A percentile compares a stretch with the other conserved stretches of the same genome.
phyloP scores from a whole-genome alignment of 2,888 invertebrate genomes.

The Congeria kusceri region DNA sequence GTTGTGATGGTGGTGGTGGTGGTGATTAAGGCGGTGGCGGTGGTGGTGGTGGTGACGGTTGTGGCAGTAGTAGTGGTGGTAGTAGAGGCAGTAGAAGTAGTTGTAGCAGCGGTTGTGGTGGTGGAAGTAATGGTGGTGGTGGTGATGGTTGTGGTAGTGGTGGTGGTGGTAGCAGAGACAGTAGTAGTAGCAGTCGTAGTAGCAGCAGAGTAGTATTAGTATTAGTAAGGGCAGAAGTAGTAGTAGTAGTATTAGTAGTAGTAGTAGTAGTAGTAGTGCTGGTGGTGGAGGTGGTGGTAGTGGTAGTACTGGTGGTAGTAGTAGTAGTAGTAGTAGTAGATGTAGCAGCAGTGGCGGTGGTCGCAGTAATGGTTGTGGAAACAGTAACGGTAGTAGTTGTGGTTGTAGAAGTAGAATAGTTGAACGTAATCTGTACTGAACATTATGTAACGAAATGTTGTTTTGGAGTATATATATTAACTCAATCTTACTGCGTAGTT shows the following conservation, averaged over 20 bases:
- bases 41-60: neutral
- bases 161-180: neutral
- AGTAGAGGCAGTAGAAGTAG: neutral
- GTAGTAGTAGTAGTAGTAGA: conserved; percentile 6
- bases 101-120: neutral
- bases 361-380: neutral
- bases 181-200: neutral
- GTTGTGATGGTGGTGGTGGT: neutral
- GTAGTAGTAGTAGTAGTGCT: conserved; percentile 6
- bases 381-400: neutral
- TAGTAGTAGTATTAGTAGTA: conserved; percentile 4
- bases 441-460: too few species aligned
- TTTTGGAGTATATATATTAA: too few species aligned
- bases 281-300: neutral
- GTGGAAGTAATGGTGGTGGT: neutral
- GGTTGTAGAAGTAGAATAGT: too few species aligned
- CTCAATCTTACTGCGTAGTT: too few species aligned
- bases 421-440: too few species aligned
- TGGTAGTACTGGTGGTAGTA: conserved; percentile 1
- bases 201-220: neutral
- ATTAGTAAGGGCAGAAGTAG: neutral
- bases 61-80: conserved; percentile 1
- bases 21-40: neutral
- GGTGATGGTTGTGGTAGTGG: neutral
- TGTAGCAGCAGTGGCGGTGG: neutral